Evolutionary conservation across 2,888 invertebrate genomes (phyloP), one percentile per base, ranked within the genome.

Genomic region (Cosmopolites sordidus): DNA sequence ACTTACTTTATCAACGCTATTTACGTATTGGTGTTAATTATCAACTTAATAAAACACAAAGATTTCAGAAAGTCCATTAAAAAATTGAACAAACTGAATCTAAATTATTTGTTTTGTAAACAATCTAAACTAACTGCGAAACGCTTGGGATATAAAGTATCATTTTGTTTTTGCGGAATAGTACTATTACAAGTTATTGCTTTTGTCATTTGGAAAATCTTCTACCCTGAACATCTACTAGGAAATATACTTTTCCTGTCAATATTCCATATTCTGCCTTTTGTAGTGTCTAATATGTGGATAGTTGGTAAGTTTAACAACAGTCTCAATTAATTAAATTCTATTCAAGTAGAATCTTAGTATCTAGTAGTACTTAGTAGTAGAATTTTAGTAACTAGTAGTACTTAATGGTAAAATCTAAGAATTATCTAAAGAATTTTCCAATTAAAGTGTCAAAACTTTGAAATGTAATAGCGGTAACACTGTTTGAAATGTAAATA

Each of bases 81-180:
- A 51, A 62, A 60, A 8, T 59, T 69, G 2, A 47, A 54, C 0
- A 54, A 58, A 15, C 55, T 71, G n/a, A 54, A 68, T 14, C 62
- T 62, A 43, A 64, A 70, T 52, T 68, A 68, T 11, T 46, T 73
- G 2, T 66, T 69, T 2, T 74, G 74, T 44, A 62, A 65, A 18
- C 65, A 66, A 1, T 62, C 72, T 0, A 62, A 67, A 48, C 51
- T 46, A 56, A 61, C 58, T 38, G 59, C 61, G 1, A 22, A 51
- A n/a, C 55, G 54, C 8, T 45, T 66, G 1, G 67, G 71, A 44
- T 65, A 62, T 42, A 62, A 63, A 9, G 61, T 67, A 27, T 39
- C 71, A 3, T 48, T 33, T 2, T 18, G 62, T 1, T 53, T 67
- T 2, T 11, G 61, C 17, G 9, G 58, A 1, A 43, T 64, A 12